These are phyloP conservation scores for Cactoblastis cactorum DNA, from an alignment of 2,888 invertebrate genomes.

Conservation along the genomic window DNA sequence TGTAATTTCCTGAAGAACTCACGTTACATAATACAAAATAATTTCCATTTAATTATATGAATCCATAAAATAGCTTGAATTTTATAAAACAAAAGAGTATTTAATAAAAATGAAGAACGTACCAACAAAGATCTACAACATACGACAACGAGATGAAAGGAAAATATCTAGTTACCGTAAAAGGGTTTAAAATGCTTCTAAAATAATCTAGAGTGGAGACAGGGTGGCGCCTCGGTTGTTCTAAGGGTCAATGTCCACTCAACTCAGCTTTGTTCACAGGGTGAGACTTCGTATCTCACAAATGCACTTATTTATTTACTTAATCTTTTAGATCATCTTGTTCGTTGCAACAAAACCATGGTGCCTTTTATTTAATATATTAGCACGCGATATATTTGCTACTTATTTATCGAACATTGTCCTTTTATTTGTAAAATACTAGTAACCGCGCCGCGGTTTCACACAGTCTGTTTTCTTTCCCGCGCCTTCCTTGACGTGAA, in stretches of 20 bases:
- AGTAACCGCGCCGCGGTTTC: no score
- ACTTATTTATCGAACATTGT: no score
- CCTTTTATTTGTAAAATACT: no score
- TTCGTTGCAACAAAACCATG: neutral
- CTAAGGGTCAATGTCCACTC: conserved; percentile 1
- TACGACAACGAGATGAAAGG: neutral
- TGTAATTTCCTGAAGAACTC: no score
- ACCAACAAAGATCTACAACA: neutral
- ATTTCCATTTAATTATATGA: no score
- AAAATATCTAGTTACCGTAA: neutral
- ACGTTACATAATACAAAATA: no score
- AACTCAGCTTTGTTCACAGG: neutral
- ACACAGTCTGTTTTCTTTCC: no score
- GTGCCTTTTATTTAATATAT: no score
- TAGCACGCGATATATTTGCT: no score
- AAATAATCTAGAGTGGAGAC: conserved; percentile 4
- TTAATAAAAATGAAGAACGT: neutral
- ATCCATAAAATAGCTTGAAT: no score
- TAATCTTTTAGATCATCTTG: neutral
- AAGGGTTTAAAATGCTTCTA: conserved; percentile 2
- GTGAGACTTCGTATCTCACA: neutral
- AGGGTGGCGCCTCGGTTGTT: conserved; percentile 1
- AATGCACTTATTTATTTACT: neutral
- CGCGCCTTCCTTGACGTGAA: no score
- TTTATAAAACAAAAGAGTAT: neutral